Evolutionary conservation across 2,113 vertebrate species (phyloP).

Genomic region (Probosciger aterrimus): DNA sequence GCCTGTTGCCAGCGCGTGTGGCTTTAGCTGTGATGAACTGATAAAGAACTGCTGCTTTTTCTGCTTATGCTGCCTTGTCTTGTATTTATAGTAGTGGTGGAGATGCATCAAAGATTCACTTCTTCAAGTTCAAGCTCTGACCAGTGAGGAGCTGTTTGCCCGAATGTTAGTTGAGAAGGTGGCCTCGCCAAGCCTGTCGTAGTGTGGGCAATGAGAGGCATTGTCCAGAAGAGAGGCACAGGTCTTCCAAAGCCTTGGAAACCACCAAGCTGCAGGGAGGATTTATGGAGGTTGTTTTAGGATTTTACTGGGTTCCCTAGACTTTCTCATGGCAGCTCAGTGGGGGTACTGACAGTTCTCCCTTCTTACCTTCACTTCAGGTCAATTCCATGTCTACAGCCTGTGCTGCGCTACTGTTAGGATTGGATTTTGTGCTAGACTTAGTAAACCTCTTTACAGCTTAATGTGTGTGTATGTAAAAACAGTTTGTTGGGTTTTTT

Average conservation of each 20-base stretch:
- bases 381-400: constrained; percentile 18
- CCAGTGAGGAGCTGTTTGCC: neutral
- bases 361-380: neutral
- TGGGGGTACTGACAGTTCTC: neutral
- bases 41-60: neutral
- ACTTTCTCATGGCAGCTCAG: neutral
- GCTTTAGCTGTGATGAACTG: neutral
- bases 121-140: neutral
- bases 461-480: neutral
- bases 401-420: neutral
- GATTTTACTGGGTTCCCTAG: neutral
- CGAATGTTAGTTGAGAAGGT: neutral
- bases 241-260: neutral
- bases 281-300: neutral
- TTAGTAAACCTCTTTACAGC: constrained; percentile 42
- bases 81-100: neutral
- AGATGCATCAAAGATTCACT: neutral
- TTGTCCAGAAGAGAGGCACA: neutral
- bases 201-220: accelerated
- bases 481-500: neutral
- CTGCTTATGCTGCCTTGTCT: neutral
- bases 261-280: neutral
- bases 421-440: constrained; percentile 24
- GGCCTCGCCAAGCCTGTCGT: neutral
- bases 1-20: neutral